phyloP scores from a whole-genome alignment of 2,888 invertebrate genomes.

The Buathra laborator region DNA sequence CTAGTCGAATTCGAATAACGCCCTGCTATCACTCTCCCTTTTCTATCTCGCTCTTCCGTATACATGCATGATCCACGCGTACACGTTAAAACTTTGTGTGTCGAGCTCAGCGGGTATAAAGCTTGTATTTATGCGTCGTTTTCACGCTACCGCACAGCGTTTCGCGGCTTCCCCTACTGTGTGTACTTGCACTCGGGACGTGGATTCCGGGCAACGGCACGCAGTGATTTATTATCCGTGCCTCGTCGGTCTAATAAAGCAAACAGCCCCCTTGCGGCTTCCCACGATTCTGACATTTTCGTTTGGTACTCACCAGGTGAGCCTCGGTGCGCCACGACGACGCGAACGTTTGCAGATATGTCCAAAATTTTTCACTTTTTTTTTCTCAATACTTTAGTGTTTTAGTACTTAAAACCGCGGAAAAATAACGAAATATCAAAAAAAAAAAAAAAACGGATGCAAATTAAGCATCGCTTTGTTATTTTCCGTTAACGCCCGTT shows the following conservation, averaged over 20 bases:
- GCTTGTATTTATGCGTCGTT: conserved; percentile 70
- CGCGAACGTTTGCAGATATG: background rate
- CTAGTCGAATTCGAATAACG: conserved; percentile 69
- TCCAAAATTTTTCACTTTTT: conserved; percentile 3
- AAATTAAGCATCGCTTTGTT: too few relatives aligned
- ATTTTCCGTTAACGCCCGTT: too few relatives aligned
- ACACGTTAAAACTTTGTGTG: conserved; percentile 46
- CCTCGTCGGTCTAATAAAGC: conserved; percentile 71
- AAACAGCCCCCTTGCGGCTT: conserved; percentile 65
- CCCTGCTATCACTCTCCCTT: conserved; percentile 35
- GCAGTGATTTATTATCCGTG: conserved; percentile 69
- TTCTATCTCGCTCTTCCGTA: conserved; percentile 6
- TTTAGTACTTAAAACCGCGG: background rate
- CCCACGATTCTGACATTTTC: conserved; percentile 58
- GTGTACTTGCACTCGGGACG: conserved; percentile 32
- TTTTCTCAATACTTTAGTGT: background rate
- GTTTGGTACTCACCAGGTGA: conserved; percentile 47
- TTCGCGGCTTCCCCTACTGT: conserved; percentile 28
- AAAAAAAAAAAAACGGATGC: too few relatives aligned
- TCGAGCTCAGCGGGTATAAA: conserved; percentile 40
- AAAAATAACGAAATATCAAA: background rate
- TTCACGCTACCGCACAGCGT: conserved; percentile 64
- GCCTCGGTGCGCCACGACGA: conserved; percentile 6
- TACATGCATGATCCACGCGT: conserved; percentile 14
- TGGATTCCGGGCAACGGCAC: conserved; percentile 38